Percentiles rank a stretch among this genome's conserved stretches.
Conservation (phyloP, 1,140 invertebrate species). For the Drosophila serrata region DNA sequence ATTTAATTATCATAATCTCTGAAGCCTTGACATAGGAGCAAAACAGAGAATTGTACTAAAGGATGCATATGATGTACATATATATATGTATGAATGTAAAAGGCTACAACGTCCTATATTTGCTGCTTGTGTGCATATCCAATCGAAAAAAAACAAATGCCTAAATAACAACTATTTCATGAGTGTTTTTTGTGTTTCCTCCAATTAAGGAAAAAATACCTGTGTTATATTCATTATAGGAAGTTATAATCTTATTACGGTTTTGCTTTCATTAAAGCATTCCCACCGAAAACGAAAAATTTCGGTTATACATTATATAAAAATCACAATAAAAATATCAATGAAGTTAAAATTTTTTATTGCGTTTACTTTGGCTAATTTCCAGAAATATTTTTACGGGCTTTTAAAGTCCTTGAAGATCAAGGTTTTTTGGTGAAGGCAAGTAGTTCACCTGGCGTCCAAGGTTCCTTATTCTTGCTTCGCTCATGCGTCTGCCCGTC, state of each 20-base stretch:
- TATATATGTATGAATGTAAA: slow-evolving; percentile 27
- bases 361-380: slow-evolving; percentile 27
- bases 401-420: too few species aligned
- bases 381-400: too few species aligned
- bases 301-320: slow-evolving; percentile 75
- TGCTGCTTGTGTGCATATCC: slow-evolving; percentile 40
- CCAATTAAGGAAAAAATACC: slow-evolving; percentile 55
- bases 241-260: slow-evolving; percentile 78
- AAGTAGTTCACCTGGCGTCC: too few species aligned
- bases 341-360: slow-evolving; percentile 60
- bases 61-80: slow-evolving; percentile 30
- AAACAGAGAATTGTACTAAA: slow-evolving; percentile 12
- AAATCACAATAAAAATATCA: slow-evolving; percentile 76
- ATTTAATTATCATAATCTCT: slow-evolving; percentile 20
- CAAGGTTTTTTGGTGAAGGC: too few species aligned
- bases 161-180: slow-evolving; percentile 41
- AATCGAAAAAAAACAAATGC: slow-evolving; percentile 25
- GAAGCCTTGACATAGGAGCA: slow-evolving; percentile 9
- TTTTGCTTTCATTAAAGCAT: slow-evolving; percentile 81
- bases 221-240: slow-evolving; percentile 79
- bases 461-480: too few species aligned
- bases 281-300: slow-evolving; percentile 67
- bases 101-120: slow-evolving; percentile 34
- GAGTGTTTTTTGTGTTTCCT: slow-evolving; percentile 67
- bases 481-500: too few species aligned